A percentile compares a stretch with the other conserved stretches of the same genome.
phyloP scores from a whole-genome alignment of 1,140 invertebrate species.

The Drosophila murphyi region DNA sequence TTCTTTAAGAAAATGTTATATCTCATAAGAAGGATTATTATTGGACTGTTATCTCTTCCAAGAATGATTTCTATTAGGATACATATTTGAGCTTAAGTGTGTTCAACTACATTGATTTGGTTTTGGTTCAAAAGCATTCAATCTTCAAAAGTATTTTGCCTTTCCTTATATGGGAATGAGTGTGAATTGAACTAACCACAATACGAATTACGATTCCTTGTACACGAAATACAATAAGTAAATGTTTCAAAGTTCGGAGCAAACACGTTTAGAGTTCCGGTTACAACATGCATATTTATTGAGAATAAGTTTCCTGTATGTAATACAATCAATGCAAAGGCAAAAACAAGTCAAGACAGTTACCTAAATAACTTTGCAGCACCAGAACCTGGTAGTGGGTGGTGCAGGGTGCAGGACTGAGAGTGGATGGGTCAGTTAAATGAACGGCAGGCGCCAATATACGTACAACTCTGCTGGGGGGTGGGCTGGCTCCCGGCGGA shows the following conservation, averaged over 20 bases:
- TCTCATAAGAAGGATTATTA: too few relatives aligned
- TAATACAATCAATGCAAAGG: slow-evolving; percentile 55
- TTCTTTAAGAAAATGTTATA: too few relatives aligned
- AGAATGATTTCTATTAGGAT: too few relatives aligned
- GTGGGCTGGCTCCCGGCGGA: slow-evolving; percentile 14
- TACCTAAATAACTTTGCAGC: slow-evolving; percentile 66
- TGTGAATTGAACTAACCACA: slow-evolving; percentile 13
- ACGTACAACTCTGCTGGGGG: background rate
- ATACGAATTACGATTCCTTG: slow-evolving; percentile 16
- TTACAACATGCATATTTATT: slow-evolving; percentile 43
- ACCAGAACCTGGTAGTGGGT: background rate
- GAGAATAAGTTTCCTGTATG: background rate
- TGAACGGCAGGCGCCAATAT: slow-evolving; percentile 32
- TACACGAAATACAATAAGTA: slow-evolving; percentile 29
- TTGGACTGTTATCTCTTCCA: too few relatives aligned
- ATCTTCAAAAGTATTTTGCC: too few relatives aligned
- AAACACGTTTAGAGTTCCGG: slow-evolving; percentile 29
- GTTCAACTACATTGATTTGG: too few relatives aligned
- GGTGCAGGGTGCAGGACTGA: background rate
- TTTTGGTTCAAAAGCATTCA: too few relatives aligned
- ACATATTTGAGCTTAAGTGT: too few relatives aligned
- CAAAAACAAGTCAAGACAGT: slow-evolving; percentile 68
- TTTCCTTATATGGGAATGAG: background rate
- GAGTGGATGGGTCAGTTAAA: slow-evolving; percentile 18
- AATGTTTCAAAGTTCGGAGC: slow-evolving; percentile 42